Evolutionary conservation across 1,140 invertebrate species (phyloP).

Genomic region (Temnothorax longispinosus): DNA sequence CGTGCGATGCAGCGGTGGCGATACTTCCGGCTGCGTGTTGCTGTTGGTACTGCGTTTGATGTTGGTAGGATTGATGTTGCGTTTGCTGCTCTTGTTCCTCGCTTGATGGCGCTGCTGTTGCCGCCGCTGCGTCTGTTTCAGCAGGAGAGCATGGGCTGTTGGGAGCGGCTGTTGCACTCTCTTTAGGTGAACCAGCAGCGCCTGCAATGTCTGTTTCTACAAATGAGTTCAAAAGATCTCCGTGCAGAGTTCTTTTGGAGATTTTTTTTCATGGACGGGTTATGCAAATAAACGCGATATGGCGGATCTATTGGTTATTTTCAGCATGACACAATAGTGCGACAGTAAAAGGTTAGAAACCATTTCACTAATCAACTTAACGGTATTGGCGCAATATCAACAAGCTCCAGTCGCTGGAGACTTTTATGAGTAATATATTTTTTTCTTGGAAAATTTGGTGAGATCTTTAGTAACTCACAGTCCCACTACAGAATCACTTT

Average conservation of each 20-base stretch:
- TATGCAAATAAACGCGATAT: background rate
- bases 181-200: conserved; percentile 65
- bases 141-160: conserved; percentile 63
- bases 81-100: conserved; percentile 57
- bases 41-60: conserved; percentile 67
- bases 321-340: background rate
- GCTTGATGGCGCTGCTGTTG: conserved; percentile 42
- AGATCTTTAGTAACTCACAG: background rate
- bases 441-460: background rate
- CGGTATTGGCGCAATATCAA: background rate
- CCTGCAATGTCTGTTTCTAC: conserved; percentile 68
- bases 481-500: background rate
- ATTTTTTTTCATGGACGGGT: background rate
- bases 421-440: background rate
- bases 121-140: conserved; percentile 47
- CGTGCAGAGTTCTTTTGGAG: background rate
- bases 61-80: conserved; percentile 63
- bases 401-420: too few species aligned
- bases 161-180: conserved; percentile 57
- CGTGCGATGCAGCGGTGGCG: conserved; percentile 64
- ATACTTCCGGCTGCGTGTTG: conserved; percentile 70
- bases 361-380: background rate
- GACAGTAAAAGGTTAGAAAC: conserved; percentile 11
- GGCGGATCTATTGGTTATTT: background rate
- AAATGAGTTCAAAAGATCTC: conserved; percentile 38